Evolutionary conservation across 2,888 invertebrate species (phyloP).

Genomic region (Phalangium opilio): DNA sequence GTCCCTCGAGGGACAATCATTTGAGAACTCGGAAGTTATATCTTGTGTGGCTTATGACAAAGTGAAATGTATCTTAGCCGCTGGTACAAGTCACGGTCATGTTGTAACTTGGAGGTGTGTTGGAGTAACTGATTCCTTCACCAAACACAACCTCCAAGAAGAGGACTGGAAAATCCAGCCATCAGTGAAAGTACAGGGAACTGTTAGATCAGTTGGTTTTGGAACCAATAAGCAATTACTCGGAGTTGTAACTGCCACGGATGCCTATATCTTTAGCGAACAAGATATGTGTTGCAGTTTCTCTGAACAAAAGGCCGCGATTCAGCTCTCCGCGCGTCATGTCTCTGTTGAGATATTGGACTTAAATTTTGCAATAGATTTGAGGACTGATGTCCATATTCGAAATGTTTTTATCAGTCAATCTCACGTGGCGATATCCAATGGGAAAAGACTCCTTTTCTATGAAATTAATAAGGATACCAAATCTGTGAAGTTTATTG

Average conservation of each 20-base stretch:
- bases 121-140: constrained; percentile 10
- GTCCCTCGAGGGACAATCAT: constrained; percentile 34
- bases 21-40: constrained; percentile 31
- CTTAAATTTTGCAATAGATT: constrained; percentile 35
- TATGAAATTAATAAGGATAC: constrained; percentile 36
- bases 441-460: constrained; percentile 49
- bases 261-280: constrained; percentile 71
- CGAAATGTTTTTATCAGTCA: constrained; percentile 51
- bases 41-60: constrained; percentile 31
- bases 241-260: constrained; percentile 37
- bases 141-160: constrained; percentile 44
- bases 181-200: constrained; percentile 56
- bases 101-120: constrained; percentile 62
- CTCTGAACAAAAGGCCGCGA: constrained; percentile 41
- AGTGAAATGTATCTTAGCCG: constrained; percentile 51
- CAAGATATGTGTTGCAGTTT: constrained; percentile 68
- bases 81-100: constrained; percentile 75
- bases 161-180: constrained; percentile 65
- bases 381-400: constrained; percentile 49
- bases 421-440: constrained; percentile 60
- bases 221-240: constrained; percentile 30
- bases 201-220: constrained; percentile 62
- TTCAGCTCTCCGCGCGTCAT: constrained; percentile 54
- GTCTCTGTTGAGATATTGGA: constrained; percentile 41
- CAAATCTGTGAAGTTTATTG: constrained; percentile 25